Evolutionary conservation across 2,888 invertebrate genomes (phyloP).

Genomic region (Parnassius smintheus): DNA sequence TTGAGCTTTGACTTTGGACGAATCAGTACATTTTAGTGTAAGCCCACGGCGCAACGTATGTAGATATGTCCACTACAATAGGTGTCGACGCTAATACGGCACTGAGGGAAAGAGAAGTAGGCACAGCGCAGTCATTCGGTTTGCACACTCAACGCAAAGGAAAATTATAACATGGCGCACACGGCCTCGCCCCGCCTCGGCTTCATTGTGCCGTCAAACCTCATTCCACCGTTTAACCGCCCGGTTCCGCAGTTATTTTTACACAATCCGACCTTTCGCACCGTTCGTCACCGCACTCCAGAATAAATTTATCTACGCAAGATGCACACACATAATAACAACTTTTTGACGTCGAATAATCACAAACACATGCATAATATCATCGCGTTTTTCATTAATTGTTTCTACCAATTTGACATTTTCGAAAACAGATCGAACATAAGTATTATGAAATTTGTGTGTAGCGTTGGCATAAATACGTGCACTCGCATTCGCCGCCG

Average conservation of each 20-base stretch:
- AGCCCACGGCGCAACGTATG: constrained; percentile 26
- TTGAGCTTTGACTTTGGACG: neutral
- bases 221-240: constrained; percentile 79
- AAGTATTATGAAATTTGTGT: constrained; percentile 23
- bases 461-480: constrained; percentile 50
- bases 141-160: constrained; percentile 78
- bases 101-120: constrained; percentile 72
- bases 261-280: constrained; percentile 81
- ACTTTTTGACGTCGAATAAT: constrained; percentile 37
- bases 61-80: constrained; percentile 43
- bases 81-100: constrained; percentile 51
- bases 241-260: constrained; percentile 81
- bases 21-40: constrained; percentile 6
- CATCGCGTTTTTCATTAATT: constrained; percentile 19
- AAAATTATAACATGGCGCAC: constrained; percentile 80
- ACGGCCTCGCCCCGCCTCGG: constrained; percentile 77
- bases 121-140: constrained; percentile 59
- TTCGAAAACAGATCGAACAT: constrained; percentile 25
- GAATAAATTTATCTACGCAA: constrained; percentile 61
- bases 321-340: constrained; percentile 59
- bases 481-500: constrained; percentile 80
- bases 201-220: constrained; percentile 80
- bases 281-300: constrained; percentile 77
- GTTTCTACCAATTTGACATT: constrained; percentile 24
- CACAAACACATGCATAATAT: constrained; percentile 48